Base-by-base conservation (phyloP, 1,140 invertebrate genomes). In the Zaprionus inermis region DNA sequence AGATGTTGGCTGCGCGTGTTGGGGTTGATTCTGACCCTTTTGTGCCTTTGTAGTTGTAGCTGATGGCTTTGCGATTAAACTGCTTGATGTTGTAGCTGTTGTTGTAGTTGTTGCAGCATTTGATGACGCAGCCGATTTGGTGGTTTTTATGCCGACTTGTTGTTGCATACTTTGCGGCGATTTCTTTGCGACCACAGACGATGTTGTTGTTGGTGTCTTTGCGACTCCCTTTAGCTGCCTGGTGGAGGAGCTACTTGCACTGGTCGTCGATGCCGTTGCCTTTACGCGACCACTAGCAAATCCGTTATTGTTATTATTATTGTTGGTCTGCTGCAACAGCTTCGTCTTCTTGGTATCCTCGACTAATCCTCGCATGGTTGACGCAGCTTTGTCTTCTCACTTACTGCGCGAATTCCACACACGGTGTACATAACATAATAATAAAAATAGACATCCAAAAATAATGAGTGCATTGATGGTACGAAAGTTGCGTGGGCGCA, bases 281-380 rank as follows among this genome's bases (percentile, higher is more conserved):
- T 54, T 54, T 9, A 34, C 49, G 22, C 58, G 58, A 28, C 61
- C 34, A 16, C 72, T 76, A 30, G 18, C 61, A 22, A 65, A 46
- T 36, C 36, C 75, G 32, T 57, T 85, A 57, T 73, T 89, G 52
- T 54, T 77, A 24, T 60, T 86, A 44, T 71, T 90, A 49, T 78
- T 91, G 57, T 77, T 90, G 72, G 69, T 82, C 11, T 61, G 57
- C 22, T 76, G 71, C 16, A 75, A 81, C 51, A 90, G 49, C 44
- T 79, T 85, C 30, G 88, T 73, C 74, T 91, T 91, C 61, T 91
- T 92, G 6, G 91, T 70, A 71, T 92, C 91, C 68, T 92, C 91
- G 56, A 78, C 82, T 36, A 92, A 69, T 72, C 84, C 81, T 78
- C 91, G 91, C 91, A 92, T 92, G 65, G 88, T 90, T 55, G 38